A percentile compares a stretch with the other conserved stretches of the same genome.
phyloP scores from a whole-genome alignment of 2,888 invertebrate species.

The Pammene fasciana region DNA sequence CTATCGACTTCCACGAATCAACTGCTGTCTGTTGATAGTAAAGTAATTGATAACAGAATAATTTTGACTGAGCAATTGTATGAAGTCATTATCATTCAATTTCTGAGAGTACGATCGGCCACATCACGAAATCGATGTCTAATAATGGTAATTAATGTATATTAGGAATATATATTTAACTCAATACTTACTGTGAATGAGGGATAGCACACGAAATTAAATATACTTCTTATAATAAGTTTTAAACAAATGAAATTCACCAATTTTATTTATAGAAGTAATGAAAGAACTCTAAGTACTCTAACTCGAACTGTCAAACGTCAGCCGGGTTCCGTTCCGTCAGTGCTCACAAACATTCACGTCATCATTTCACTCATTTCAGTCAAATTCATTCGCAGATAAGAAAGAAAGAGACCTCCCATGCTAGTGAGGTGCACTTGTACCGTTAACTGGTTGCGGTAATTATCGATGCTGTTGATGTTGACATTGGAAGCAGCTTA shows the following conservation, averaged over 20 bases:
- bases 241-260: constrained; percentile 4
- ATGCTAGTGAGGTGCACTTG: not conserved
- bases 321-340: too few species aligned
- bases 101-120: constrained; percentile 18
- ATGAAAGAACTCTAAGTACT: too few species aligned
- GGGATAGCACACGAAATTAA: not conserved
- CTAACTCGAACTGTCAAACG: constrained; percentile 8
- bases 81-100: constrained; percentile 15
- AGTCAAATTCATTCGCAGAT: not conserved
- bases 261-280: not conserved
- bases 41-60: constrained; percentile 26
- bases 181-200: not conserved
- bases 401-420: not conserved
- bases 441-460: not conserved
- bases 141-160: not conserved
- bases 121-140: constrained; percentile 1
- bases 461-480: constrained; percentile 11
- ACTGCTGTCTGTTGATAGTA: constrained; percentile 31
- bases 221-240: not conserved
- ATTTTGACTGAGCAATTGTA: constrained; percentile 21
- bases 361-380: too few species aligned
- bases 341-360: not conserved
- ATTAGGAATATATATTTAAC: not conserved
- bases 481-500: not conserved
- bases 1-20: constrained; percentile 31